A percentile compares a stretch with the other conserved stretches of the same genome.
Conservation (phyloP, 2,797 vertebrate species). For the Parambassis ranga region DNA sequence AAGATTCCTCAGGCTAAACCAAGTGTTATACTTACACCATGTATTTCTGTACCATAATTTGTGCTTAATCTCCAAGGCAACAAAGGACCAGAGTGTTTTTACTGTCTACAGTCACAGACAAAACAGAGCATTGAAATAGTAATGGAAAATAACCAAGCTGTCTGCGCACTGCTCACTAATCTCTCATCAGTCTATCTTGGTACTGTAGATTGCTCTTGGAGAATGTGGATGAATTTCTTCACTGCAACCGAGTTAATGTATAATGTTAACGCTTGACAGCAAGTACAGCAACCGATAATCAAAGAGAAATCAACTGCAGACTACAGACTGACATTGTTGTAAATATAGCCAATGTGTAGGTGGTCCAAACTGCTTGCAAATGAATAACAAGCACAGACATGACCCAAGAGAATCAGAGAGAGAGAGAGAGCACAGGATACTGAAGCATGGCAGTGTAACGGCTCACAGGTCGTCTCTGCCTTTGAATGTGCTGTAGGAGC, state of each 20-base stretch:
- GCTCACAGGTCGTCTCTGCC: slow-evolving; percentile 24
- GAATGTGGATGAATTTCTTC: slow-evolving; percentile 30
- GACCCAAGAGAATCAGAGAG: slow-evolving; percentile 53
- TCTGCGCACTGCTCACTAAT: slow-evolving; percentile 10
- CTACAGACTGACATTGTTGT: slow-evolving; percentile 58
- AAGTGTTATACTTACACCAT: background rate
- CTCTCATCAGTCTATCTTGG: slow-evolving; percentile 20
- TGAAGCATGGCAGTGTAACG: slow-evolving; percentile 20
- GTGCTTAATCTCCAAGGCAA: slow-evolving; percentile 62
- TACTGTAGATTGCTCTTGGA: slow-evolving; percentile 12
- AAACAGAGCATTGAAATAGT: background rate
- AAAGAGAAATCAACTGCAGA: slow-evolving; percentile 62
- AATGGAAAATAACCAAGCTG: background rate
- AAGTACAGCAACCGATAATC: slow-evolving; percentile 56
- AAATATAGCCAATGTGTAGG: slow-evolving; percentile 74
- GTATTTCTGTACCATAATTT: slow-evolving; percentile 11
- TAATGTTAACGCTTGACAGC: slow-evolving; percentile 49
- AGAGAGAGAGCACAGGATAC: slow-evolving; percentile 16
- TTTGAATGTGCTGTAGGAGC: background rate
- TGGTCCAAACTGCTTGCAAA: slow-evolving; percentile 69
- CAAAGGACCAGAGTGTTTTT: slow-evolving; percentile 26
- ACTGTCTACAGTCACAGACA: background rate
- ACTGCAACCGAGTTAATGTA: slow-evolving; percentile 16
- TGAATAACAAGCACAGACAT: slow-evolving; percentile 59
- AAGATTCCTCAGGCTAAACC: background rate